Conservation (phyloP, 2,888 invertebrate genomes). For the Dastarcus helophoroides region DNA sequence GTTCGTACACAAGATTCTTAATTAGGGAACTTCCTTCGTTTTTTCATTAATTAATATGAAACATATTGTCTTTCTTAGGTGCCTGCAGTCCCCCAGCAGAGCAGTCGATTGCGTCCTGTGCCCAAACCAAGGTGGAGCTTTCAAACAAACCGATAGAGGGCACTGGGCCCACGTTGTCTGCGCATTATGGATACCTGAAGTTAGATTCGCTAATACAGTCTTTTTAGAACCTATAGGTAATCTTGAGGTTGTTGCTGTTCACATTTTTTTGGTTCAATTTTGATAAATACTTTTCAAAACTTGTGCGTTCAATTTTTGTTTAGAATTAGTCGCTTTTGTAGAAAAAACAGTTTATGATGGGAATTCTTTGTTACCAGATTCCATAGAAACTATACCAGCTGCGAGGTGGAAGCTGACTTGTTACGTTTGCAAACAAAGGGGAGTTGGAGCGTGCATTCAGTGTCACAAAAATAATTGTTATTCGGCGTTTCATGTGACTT, state of each 20-base stretch:
- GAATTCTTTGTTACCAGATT: slow-evolving; percentile 46
- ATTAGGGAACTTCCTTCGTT: not conserved
- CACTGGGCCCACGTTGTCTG: slow-evolving; percentile 99
- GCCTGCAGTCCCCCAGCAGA: slow-evolving; percentile 90
- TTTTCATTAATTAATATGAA: slow-evolving; percentile 1
- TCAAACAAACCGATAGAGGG: slow-evolving; percentile 92
- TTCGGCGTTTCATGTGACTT: slow-evolving; percentile 97
- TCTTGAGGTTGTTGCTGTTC: slow-evolving; percentile 14
- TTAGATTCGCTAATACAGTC: slow-evolving; percentile 93
- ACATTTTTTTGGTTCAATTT: slow-evolving; percentile 2
- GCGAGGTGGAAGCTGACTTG: slow-evolving; percentile 95
- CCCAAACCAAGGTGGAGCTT: slow-evolving; percentile 95
- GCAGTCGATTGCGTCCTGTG: slow-evolving; percentile 97
- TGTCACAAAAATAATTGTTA: slow-evolving; percentile 95
- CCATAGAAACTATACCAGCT: slow-evolving; percentile 88
- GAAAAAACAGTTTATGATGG: not conserved
- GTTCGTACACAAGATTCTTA: slow-evolving; percentile 13
- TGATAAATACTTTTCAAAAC: too few relatives aligned
- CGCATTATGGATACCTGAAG: slow-evolving; percentile 98
- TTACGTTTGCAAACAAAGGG: slow-evolving; percentile 89
- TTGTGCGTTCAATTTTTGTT: too few relatives aligned
- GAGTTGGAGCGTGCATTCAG: slow-evolving; percentile 94
- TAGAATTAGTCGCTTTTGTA: slow-evolving; percentile 1
- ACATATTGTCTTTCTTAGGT: slow-evolving; percentile 40
- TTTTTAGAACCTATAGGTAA: slow-evolving; percentile 90